phyloP scores from a whole-genome alignment of 2,113 vertebrate species.

The Podilymbus podiceps region DNA sequence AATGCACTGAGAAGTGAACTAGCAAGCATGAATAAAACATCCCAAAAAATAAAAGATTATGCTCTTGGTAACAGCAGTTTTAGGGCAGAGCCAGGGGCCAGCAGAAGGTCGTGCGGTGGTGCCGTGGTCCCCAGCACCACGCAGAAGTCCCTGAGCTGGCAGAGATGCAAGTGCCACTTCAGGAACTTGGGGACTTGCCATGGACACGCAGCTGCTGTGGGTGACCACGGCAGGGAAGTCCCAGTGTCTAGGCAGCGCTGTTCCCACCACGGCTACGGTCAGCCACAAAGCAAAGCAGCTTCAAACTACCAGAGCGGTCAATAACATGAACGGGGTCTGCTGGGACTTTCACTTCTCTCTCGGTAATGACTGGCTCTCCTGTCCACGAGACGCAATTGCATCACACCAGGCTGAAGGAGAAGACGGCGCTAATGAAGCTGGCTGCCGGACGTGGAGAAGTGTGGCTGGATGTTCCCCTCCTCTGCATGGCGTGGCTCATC shows the following conservation, averaged over 20 bases:
- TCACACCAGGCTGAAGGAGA: neutral
- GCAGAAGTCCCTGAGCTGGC: neutral
- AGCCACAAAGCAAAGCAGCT: neutral
- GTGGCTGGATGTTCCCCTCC: neutral
- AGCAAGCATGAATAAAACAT: neutral
- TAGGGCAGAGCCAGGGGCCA: neutral
- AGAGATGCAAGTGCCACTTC: neutral
- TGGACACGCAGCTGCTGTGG: accelerated
- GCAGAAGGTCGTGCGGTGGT: neutral
- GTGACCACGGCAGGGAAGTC: neutral
- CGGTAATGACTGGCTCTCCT: neutral
- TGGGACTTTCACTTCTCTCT: conserved; percentile 10
- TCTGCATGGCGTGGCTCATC: neutral
- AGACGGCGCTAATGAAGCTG: accelerated
- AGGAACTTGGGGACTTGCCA: neutral
- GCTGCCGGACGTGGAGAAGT: accelerated
- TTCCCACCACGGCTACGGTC: neutral
- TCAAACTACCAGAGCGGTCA: neutral
- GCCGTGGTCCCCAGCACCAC: neutral
- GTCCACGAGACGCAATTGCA: neutral
- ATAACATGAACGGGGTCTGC: neutral
- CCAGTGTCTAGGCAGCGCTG: neutral
- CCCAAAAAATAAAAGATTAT: neutral
- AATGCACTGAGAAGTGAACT: neutral
- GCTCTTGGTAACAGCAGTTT: neutral